These are phyloP conservation scores for Leuciscus idus DNA, from an alignment of 2,113 vertebrate genomes.

Conservation along the genomic window DNA sequence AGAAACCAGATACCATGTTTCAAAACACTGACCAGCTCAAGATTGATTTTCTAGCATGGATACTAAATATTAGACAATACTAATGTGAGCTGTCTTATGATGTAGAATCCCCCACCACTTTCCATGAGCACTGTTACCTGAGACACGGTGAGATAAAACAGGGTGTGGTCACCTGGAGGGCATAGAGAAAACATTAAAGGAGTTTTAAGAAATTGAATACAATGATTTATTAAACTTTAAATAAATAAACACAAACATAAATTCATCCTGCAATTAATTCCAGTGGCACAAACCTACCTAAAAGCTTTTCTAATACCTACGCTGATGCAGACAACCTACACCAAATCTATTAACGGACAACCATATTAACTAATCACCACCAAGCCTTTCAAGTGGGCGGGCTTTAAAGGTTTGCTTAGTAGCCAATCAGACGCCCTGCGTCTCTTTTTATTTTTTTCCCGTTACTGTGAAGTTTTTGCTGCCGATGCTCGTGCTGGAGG, in stretches of 20 bases:
- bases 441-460: slow-evolving; percentile 64
- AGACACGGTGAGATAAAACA: slow-evolving; percentile 46
- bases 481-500: slow-evolving; percentile 59
- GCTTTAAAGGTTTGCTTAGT: neutral
- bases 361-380: slow-evolving; percentile 60
- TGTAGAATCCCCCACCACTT: neutral
- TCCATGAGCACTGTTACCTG: slow-evolving; percentile 12
- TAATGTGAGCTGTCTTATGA: neutral
- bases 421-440: slow-evolving; percentile 67
- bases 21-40: neutral
- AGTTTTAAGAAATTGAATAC: neutral
- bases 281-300: neutral
- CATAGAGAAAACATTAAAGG: slow-evolving; percentile 6
- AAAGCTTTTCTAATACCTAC: slow-evolving; percentile 27
- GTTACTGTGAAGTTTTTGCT: slow-evolving; percentile 73
- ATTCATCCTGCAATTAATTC: neutral
- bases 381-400: slow-evolving; percentile 52
- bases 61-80: neutral
- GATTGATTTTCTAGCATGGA: neutral
- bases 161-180: slow-evolving; percentile 45
- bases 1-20: neutral
- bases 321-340: slow-evolving; percentile 60
- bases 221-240: neutral
- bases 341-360: slow-evolving; percentile 59
- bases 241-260: neutral